phyloP scores from a whole-genome alignment of 2,113 vertebrate species.

The human (Homo sapiens) region GRCh38 chrX:115236001-115236500 shows the following conservation, averaged over 20 bases:
- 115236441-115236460: neutral
- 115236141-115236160: constrained; percentile 6
- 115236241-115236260: neutral
- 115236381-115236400: neutral
- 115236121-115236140: neutral
- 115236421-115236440: neutral
- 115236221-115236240: neutral
- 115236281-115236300: neutral
- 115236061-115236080: neutral
- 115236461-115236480: neutral
- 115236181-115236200: neutral
- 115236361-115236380: neutral
- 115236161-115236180: neutral
- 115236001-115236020: neutral
- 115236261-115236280: neutral
- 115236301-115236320: neutral
- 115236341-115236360: neutral
- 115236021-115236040: neutral
- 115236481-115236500: neutral
- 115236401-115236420: neutral
- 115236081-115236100: neutral
- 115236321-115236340: neutral
- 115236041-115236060: neutral
- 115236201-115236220: neutral
- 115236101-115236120: neutral